phyloP scores from a whole-genome alignment of 1,140 invertebrate genomes.

The Meloidogyne hapla region DNA sequence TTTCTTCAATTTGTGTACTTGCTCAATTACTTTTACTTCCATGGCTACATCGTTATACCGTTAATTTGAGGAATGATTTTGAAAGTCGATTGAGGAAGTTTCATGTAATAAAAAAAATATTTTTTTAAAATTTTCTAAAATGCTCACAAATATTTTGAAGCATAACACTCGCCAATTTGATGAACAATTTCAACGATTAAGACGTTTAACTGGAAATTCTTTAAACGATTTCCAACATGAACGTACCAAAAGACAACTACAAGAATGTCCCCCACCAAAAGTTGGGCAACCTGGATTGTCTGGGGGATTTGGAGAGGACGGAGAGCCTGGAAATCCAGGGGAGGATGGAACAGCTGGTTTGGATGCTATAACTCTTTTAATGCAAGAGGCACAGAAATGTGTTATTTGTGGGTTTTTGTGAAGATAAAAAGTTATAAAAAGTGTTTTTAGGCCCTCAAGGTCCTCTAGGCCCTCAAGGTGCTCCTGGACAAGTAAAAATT shows the following conservation, averaged over 20 bases:
- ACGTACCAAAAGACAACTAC: conserved; percentile 6
- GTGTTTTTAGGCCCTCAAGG: conserved; percentile 30
- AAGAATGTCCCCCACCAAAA: conserved; percentile 36
- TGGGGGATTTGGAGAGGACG: conserved; percentile 31
- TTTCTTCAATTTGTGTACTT: conserved; percentile 38
- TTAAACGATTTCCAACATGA: background rate
- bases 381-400: conserved; percentile 43
- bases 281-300: conserved; percentile 27
- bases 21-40: conserved; percentile 43
- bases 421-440: background rate
- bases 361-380: conserved; percentile 37
- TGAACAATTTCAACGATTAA: conserved; percentile 34
- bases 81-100: conserved; percentile 38
- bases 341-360: conserved; percentile 31
- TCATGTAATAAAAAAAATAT: conserved; percentile 28
- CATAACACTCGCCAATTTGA: conserved; percentile 44
- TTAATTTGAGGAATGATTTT: conserved; percentile 37
- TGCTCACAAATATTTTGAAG: conserved; percentile 8
- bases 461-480: conserved; percentile 30
- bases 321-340: conserved; percentile 35
- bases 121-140: conserved; percentile 8
- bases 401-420: conserved; percentile 19
- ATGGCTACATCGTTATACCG: conserved; percentile 30
- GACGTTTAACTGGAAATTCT: conserved; percentile 22
- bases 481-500: conserved; percentile 35